Base-by-base conservation (phyloP, 2,113 vertebrate genomes). In the Garra rufa region DNA sequence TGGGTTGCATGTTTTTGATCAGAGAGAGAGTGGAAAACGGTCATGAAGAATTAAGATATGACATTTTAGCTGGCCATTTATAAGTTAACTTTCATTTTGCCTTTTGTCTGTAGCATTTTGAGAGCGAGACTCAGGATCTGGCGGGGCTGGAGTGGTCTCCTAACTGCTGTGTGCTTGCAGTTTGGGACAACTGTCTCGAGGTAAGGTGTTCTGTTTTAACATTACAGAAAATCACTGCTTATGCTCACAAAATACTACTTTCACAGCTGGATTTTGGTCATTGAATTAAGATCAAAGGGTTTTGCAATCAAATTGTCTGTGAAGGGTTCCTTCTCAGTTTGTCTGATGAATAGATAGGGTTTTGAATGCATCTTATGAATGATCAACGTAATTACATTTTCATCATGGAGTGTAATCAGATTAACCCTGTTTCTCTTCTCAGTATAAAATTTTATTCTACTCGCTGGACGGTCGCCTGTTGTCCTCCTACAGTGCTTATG, bases 401-500 rank as follows among this genome's bases (percentile, higher is more conserved):
- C 44, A 3, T 71, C 67, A 43, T 43, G 2, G 5, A 71, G 0
- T 41, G 9, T 46, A 46, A 24, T 71, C 6, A 19, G 14, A 50
- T 30, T 1, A 30, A 50, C 24, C 15, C 44, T 63, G 57, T 46
- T 44, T 83, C 1, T 48, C 83, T 38, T 89, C 82, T 0, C 93
- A 99, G 98, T 99, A 99, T 74, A 99, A 98, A 88, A 88, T 99
- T 4, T 81, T 98, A 90, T 92, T 99, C 11, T 99, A 99, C 89
- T 99, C 98, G 30, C 82, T 99, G n/a, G 98, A 99, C 0, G 98
- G 98, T 30, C 96, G 98, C 0, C 91, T 97, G 83, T 90, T 98
- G 7, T 96, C 96, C 0, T 90, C 65, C 0, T 99, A 95, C 89
- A 93, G 91, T 0, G 98, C 98, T 0, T 99, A 99, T 0, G 96